Base-by-base conservation (phyloP, 2,888 invertebrate genomes). In the Ditula angustiorana region DNA sequence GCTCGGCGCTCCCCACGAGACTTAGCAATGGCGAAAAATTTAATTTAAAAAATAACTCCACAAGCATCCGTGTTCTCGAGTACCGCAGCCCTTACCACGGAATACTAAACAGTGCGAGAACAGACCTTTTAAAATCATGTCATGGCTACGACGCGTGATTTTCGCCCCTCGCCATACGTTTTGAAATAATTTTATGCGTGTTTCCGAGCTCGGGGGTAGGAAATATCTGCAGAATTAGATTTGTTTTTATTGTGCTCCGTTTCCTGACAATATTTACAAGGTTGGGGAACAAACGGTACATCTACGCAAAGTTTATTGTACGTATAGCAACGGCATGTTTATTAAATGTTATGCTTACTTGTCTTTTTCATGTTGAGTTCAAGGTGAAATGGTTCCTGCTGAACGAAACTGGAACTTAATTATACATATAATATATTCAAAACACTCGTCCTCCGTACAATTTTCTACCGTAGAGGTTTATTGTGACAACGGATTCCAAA, bases 21-120 rank as follows among this genome's bases (percentile, higher is more conserved):
- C 77, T 55, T 78, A 77, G 78, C 75, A 77, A 76, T 70, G 68
- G 74, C 68, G 75, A 80, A 83, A 83, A 82, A 81, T 82, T 80
- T 82, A 82, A 83, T 83, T 83, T 81, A 73, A 81, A 79, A 81
- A 79, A 79, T 82, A 81, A 78, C 82, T 81, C 69, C 47, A 57
- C 11, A 61, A 69, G 73, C 71, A 77, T 72, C 67, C 61, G 69
- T 64, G 69, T 62, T 55, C 58, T 41, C 66, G 61, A 44, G 46
- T 41, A 35, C 44, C 52, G 21, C 53, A 58, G 64, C 33, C 41
- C 37, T 50, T 35, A 59, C 52, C 35, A 19, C 46, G 35, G 64
- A 64, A 64, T 67, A 64, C 62, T 53, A 67, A 63, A 52, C 52
- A 60, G 59, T 24, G 26, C 19, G 41, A 41, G 58, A 63, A 50